Evolutionary conservation across 2,888 invertebrate species (phyloP).

Genomic region (Sinodicranocentrus sp.): DNA sequence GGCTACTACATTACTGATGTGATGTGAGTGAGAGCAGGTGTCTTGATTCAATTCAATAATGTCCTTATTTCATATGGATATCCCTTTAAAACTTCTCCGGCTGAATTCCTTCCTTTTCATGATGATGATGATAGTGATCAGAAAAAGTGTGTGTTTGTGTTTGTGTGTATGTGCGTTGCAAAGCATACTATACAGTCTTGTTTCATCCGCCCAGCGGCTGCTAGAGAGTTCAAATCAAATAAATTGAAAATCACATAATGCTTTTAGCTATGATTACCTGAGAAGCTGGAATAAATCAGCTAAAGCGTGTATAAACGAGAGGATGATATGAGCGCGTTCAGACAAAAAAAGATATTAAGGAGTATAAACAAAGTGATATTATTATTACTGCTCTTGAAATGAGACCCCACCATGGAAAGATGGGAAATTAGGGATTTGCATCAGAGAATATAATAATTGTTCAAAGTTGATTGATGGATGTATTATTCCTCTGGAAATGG

Average conservation of each 20-base stretch:
- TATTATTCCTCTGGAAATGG: too few species aligned
- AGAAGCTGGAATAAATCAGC: slow-evolving; percentile 59
- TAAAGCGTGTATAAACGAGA: neutral
- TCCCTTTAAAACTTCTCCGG: slow-evolving; percentile 47
- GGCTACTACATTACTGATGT: slow-evolving; percentile 1
- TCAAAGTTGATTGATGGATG: slow-evolving; percentile 33
- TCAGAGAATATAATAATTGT: slow-evolving; percentile 19
- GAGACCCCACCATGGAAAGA: too few species aligned
- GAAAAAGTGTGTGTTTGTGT: neutral
- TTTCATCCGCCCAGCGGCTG: too few species aligned
- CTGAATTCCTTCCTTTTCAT: slow-evolving; percentile 14
- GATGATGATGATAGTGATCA: neutral
- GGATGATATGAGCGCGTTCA: neutral
- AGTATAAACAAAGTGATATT: too few species aligned
- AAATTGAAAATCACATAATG: slow-evolving; percentile 64
- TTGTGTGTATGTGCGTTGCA: too few species aligned
- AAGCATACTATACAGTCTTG: too few species aligned
- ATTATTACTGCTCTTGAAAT: too few species aligned
- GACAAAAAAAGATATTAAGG: neutral
- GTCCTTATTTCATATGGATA: slow-evolving; percentile 46
- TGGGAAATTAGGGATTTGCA: slow-evolving; percentile 38
- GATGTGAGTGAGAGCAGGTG: slow-evolving; percentile 64
- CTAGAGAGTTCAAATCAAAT: slow-evolving; percentile 61
- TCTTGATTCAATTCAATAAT: slow-evolving; percentile 62
- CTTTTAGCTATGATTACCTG: slow-evolving; percentile 66